phyloP scores from a whole-genome alignment of 1,140 invertebrate genomes.

The Drosophila santomea region DNA sequence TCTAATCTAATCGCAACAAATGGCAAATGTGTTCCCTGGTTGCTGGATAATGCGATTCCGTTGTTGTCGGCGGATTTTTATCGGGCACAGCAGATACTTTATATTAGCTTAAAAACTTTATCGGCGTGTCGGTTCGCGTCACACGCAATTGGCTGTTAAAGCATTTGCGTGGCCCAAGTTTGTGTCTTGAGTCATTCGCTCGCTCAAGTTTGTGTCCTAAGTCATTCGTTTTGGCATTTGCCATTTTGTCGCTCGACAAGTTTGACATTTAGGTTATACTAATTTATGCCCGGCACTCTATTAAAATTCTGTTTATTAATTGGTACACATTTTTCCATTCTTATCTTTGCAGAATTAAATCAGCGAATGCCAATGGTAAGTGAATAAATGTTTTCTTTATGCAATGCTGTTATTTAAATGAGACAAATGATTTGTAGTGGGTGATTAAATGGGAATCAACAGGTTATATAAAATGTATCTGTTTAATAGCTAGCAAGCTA shows the following conservation, averaged over 20 bases:
- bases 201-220: conserved; percentile 69
- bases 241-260: conserved; percentile 57
- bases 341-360: conserved; percentile 84
- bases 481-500: background rate
- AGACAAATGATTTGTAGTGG: conserved; percentile 14
- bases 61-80: conserved; percentile 16
- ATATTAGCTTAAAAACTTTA: conserved; percentile 16
- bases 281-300: conserved; percentile 59
- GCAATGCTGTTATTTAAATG: conserved; percentile 32
- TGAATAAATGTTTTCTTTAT: conserved; percentile 36
- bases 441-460: conserved; percentile 32
- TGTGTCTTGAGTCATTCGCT: conserved; percentile 81
- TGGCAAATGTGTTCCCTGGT: conserved; percentile 2
- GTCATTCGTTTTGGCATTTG: conserved; percentile 76
- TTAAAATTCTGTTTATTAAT: conserved; percentile 69
- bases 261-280: conserved; percentile 63
- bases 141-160: conserved; percentile 32
- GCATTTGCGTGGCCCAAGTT: conserved; percentile 48
- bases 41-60: conserved; percentile 33
- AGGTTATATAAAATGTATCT: background rate
- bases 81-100: background rate
- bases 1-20: conserved; percentile 7
- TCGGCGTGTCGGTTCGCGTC: conserved; percentile 3
- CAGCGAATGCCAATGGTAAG: conserved; percentile 84
- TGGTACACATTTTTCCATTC: conserved; percentile 54